These are phyloP conservation scores for Macaria notata DNA, from an alignment of 2,888 invertebrate species.

Conservation along the genomic window DNA sequence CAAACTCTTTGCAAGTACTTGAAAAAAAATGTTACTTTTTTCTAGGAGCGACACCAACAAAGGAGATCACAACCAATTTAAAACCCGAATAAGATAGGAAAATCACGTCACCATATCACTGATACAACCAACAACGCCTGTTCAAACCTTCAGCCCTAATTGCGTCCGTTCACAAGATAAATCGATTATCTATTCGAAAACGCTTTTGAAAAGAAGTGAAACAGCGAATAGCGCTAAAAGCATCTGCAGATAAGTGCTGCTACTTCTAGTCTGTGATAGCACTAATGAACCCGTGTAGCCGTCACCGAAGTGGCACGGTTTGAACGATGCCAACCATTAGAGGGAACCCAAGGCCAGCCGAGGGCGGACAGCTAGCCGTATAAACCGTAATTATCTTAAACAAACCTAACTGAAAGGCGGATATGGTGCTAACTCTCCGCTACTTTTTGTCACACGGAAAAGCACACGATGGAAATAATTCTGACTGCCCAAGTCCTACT, in stretches of 20 bases:
- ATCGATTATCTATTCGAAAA: conserved; percentile 54
- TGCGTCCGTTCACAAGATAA: conserved; percentile 36
- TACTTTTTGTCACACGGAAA: conserved; percentile 13
- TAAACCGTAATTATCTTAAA: conserved; percentile 69
- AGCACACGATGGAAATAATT: too few relatives aligned
- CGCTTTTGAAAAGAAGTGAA: conserved; percentile 49
- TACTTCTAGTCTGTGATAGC: conserved; percentile 66
- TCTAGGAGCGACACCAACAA: too few relatives aligned
- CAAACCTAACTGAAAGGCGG: conserved; percentile 52
- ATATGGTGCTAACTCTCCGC: conserved; percentile 39
- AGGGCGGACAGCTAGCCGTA: conserved; percentile 67
- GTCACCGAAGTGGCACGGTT: conserved; percentile 70
- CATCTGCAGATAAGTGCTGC: conserved; percentile 67
- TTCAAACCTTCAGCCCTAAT: conserved; percentile 29
- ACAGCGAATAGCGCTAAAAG: conserved; percentile 70
- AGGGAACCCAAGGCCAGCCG: conserved; percentile 61
- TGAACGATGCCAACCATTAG: conserved; percentile 68
- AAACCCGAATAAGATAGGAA: not conserved
- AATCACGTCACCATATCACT: conserved; percentile 1
- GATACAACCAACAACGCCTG: conserved; percentile 13
- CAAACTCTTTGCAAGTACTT: too few relatives aligned
- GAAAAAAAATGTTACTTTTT: too few relatives aligned
- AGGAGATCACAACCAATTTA: too few relatives aligned
- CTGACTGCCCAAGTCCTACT: too few relatives aligned
- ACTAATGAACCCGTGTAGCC: conserved; percentile 77